Evolutionary conservation across 1,140 invertebrate genomes (phyloP).

Genomic region (Gonatopus flavifemur): DNA sequence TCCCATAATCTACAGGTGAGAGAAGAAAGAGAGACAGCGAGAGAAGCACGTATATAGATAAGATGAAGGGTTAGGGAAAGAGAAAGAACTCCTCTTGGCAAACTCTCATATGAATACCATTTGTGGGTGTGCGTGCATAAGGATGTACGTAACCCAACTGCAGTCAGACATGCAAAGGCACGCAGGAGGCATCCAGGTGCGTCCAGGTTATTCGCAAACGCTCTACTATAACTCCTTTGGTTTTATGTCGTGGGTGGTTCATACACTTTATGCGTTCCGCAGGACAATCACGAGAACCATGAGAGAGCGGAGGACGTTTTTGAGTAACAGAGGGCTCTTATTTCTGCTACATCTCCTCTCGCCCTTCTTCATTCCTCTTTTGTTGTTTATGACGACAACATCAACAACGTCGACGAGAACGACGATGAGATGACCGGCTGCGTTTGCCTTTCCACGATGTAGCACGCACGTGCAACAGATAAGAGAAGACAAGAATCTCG

Average conservation of each 20-base stretch:
- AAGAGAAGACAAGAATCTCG: no score
- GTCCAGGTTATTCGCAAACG: slow-evolving; percentile 46
- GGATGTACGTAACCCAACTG: no score
- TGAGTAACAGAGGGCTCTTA: no score
- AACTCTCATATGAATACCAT: slow-evolving; percentile 32
- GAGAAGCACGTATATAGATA: background rate
- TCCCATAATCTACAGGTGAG: slow-evolving; percentile 40
- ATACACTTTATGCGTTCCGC: slow-evolving; percentile 43
- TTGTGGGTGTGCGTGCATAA: slow-evolving; percentile 20
- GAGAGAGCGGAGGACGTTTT: no score
- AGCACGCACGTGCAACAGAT: no score
- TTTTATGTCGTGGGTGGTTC: slow-evolving; percentile 54
- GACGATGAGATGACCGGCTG: no score
- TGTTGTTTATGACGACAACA: slow-evolving; percentile 29
- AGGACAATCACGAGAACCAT: slow-evolving; percentile 41
- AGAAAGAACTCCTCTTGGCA: slow-evolving; percentile 27
- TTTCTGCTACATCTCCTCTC: slow-evolving; percentile 26
- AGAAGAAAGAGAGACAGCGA: background rate
- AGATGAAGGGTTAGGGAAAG: slow-evolving; percentile 3
- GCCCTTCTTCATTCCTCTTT: slow-evolving; percentile 1
- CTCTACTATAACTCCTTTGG: slow-evolving; percentile 50
- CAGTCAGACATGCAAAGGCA: no score
- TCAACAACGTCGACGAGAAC: no score
- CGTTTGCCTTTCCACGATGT: no score
- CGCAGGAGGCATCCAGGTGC: slow-evolving; percentile 41